phyloP scores from a whole-genome alignment of 1,140 invertebrate species.

The Bombus balteatus region DNA sequence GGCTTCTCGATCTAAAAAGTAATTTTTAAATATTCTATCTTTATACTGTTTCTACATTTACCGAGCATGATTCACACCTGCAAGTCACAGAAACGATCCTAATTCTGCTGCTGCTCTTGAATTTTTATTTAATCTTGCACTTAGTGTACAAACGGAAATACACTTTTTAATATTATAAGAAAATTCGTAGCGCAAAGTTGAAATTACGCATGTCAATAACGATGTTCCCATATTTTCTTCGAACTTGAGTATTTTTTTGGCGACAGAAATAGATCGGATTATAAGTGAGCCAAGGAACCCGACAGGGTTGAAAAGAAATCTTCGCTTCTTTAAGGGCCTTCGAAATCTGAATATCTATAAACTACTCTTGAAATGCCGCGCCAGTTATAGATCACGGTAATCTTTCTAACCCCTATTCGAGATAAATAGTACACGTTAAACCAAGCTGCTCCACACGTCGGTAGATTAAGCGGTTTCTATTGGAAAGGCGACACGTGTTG shows the following conservation, averaged over 20 bases:
- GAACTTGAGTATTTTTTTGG: no score
- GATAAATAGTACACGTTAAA: conserved; percentile 6
- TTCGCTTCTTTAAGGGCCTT: background rate
- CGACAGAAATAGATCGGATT: background rate
- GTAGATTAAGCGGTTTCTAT: conserved; percentile 17
- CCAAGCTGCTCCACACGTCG: background rate
- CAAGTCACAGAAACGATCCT: background rate
- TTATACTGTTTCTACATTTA: background rate
- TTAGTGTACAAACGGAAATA: background rate
- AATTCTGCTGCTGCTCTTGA: background rate
- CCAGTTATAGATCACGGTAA: background rate
- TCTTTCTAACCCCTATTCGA: background rate
- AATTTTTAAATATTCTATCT: background rate
- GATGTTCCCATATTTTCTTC: no score
- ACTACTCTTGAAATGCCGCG: background rate
- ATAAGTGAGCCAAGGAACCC: background rate
- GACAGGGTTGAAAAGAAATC: background rate
- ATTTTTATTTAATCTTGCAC: no score
- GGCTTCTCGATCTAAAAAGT: background rate
- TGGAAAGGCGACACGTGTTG: conserved; percentile 59
- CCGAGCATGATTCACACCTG: background rate
- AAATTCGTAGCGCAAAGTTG: no score
- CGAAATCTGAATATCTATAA: background rate
- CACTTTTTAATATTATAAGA: no score
- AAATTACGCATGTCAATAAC: no score